Evolutionary conservation across 35 echinoderm and acorn worm species (phyloP).

Genomic region (Lytechinus variegatus): DNA sequence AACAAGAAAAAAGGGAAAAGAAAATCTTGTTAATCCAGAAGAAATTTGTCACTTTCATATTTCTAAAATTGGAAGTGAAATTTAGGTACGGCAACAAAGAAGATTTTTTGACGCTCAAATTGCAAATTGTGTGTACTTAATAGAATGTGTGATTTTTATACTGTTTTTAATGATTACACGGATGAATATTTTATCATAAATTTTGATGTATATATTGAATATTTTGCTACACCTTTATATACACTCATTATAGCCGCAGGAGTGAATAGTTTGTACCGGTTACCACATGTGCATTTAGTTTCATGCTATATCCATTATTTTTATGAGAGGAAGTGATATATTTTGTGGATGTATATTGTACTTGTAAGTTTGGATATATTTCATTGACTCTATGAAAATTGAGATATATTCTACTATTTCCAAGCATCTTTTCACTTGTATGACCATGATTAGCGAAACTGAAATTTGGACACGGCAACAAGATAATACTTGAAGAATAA

Average conservation of each 20-base stretch:
- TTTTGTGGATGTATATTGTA: neutral
- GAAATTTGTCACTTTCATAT: neutral
- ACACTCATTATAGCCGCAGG: neutral
- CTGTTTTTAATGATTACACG: neutral
- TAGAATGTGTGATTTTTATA: neutral
- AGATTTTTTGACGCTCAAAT: neutral
- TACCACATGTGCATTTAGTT: too few relatives aligned
- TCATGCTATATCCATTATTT: too few relatives aligned
- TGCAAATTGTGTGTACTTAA: neutral
- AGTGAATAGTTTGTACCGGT: neutral
- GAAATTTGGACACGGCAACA: too few relatives aligned
- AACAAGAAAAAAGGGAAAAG: neutral
- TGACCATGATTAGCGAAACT: too few relatives aligned
- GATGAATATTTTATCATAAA: neutral
- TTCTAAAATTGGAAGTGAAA: neutral
- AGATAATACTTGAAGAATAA: too few relatives aligned
- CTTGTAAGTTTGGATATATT: neutral
- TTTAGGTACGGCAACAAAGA: neutral
- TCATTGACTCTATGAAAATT: too few relatives aligned
- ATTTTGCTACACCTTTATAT: neutral
- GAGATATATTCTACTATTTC: too few relatives aligned
- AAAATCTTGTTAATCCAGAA: neutral
- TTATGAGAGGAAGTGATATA: too few relatives aligned
- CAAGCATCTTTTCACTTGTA: too few relatives aligned
- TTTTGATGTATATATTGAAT: neutral